Evolutionary conservation across 92 coral and sea anemone species (phyloP), one percentile per base, ranked within the genome.

Genomic region (Desmophyllum pertusum): DNA sequence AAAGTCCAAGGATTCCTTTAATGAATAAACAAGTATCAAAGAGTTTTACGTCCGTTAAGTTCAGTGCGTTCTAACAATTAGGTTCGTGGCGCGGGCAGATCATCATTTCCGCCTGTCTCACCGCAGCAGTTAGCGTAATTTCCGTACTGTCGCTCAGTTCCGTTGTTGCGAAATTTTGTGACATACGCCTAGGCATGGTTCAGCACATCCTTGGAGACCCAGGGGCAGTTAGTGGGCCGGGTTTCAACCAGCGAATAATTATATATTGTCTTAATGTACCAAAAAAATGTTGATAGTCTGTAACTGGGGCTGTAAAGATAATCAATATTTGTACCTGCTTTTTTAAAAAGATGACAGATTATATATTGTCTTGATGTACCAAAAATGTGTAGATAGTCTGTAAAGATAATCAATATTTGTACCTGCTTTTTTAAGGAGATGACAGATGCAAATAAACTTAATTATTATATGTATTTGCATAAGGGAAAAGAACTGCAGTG

Each of bases 71-170:
- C 8, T 46, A 29, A 66, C 45, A 67, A 37, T 17, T 17, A 67
- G 42, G 4, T 67, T 38, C 29, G 6, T 30, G 40, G 48, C 19
- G 11, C 61, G 4, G 29, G 25, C 14, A 74, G 18, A 45, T 30
- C 50, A 6, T 40, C 61, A 30, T 27, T 74, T 40, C 78, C 55
- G 61, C 36, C 48, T 18, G 30, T 31, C 39, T 74, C 25, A 42
- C 75, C 75, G 36, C 79, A 48, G 13, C 62, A 4, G 25, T 68
- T 21, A 68, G 55, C 35, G 81, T 33, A 55, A 77, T 77, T 77
- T 77, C 70, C 70, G 81, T 38, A 40, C 19, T 30, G 81, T n/a
- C n/a, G n/a, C n/a, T n/a, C 50, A n/a, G 10, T 77, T 77, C 70
- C 81, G 81, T 14, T 48, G 61, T 74, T 74, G 61, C 63, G 41